These are phyloP conservation scores for Pyrochroa serraticornis DNA, from an alignment of 2,888 invertebrate species.

Conservation along the genomic window DNA sequence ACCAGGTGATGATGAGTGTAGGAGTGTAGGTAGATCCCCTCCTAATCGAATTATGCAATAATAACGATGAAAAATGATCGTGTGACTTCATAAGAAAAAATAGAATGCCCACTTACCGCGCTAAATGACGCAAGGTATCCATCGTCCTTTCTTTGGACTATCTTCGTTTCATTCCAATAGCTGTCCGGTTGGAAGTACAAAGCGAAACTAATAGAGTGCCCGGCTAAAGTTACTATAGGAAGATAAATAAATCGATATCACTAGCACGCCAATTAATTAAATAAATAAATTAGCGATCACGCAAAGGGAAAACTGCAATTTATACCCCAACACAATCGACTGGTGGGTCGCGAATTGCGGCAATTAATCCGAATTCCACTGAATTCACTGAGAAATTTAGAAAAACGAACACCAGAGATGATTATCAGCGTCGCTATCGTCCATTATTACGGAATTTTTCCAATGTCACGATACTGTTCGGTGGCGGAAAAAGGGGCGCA, in stretches of 20 bases:
- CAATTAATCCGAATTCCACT: constrained; percentile 1
- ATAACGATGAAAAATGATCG: not conserved
- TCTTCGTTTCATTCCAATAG: constrained; percentile 13
- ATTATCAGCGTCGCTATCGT: not conserved
- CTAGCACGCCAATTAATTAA: constrained; percentile 5
- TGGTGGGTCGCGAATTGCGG: constrained; percentile 10
- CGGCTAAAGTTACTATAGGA: constrained; percentile 2
- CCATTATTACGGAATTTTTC: not conserved
- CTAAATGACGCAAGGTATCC: constrained; percentile 20
- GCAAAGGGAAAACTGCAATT: not conserved
- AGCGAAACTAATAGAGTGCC: not conserved
- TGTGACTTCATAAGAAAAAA: constrained; percentile 1
- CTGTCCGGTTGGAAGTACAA: not conserved
- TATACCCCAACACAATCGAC: constrained; percentile 4
- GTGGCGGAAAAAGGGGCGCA: constrained; percentile 1
- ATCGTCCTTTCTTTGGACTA: constrained; percentile 9
- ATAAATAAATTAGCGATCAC: constrained; percentile 6
- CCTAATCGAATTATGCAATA: constrained; percentile 3
- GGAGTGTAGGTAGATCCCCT: not conserved
- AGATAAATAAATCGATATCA: constrained; percentile 19
- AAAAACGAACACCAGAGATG: not conserved
- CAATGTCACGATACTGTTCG: not conserved
- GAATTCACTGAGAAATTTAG: not conserved
- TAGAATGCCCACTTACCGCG: constrained; percentile 11
- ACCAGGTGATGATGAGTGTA: too few relatives aligned